These are phyloP conservation scores for Hemicentrotus pulcherrimus DNA, from an alignment of 35 echinoderm and acorn worm species.

Conservation along the genomic window DNA sequence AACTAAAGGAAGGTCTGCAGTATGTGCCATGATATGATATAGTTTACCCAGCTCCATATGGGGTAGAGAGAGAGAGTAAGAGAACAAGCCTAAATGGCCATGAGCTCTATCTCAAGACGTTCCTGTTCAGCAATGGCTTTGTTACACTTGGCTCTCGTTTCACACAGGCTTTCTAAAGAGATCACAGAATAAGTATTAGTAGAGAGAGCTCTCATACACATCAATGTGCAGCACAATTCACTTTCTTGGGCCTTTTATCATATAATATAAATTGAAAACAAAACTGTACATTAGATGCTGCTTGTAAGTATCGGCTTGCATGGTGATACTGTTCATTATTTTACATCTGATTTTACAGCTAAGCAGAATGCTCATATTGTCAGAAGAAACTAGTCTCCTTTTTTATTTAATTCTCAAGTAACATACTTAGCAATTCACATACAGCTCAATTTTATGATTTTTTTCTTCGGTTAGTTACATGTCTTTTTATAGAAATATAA, in stretches of 20 bases:
- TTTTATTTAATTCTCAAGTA: no score
- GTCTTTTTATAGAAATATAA: no score
- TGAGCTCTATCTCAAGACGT: slow-evolving; percentile 7
- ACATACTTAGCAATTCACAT: no score
- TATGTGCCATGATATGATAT: not conserved
- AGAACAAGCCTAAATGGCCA: slow-evolving; percentile 1
- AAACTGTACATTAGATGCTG: no score
- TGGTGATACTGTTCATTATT: no score
- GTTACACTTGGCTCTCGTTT: not conserved
- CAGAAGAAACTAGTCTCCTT: no score
- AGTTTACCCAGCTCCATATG: not conserved
- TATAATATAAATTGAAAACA: no score
- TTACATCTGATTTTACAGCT: no score
- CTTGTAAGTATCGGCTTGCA: no score
- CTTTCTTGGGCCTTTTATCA: not conserved
- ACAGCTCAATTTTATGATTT: no score
- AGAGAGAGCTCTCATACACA: not conserved
- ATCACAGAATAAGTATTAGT: not conserved
- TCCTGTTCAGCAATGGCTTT: slow-evolving; percentile 6
- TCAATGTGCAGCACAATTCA: not conserved
- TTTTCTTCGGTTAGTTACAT: no score
- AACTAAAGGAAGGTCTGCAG: not conserved
- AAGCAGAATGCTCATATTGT: no score
- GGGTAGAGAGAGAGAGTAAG: not conserved
- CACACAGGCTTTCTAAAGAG: not conserved